These are phyloP conservation scores for Oncorhynchus masou DNA, from an alignment of 2,113 vertebrate genomes.

Conservation along the genomic window DNA sequence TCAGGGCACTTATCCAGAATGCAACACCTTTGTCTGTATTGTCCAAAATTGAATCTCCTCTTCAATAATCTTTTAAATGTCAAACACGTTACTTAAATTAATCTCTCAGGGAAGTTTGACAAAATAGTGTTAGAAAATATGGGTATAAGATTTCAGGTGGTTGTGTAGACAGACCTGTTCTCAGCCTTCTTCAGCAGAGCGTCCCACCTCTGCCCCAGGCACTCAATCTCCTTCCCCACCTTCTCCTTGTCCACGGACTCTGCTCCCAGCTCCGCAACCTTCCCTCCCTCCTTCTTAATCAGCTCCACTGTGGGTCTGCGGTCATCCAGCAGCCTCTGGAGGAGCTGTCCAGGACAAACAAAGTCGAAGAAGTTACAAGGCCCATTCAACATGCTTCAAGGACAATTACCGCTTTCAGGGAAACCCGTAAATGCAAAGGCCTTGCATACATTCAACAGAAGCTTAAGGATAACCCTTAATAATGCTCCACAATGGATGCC, in stretches of 20 bases:
- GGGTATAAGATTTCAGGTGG: constrained; percentile 9
- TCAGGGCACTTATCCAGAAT: no score
- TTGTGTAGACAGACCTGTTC: constrained; percentile 76
- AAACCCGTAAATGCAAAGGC: constrained; percentile 8
- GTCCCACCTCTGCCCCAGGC: constrained; percentile 91
- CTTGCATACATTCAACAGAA: no score
- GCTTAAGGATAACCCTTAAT: no score
- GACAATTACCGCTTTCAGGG: constrained; percentile 5
- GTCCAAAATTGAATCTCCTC: no score
- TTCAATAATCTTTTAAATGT: no score
- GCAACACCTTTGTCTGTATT: no score
- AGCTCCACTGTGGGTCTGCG: constrained; percentile 89
- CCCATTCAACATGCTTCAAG: constrained; percentile 25
- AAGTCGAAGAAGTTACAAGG: constrained; percentile 40
- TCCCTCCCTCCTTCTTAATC: constrained; percentile 92
- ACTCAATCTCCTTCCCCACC: constrained; percentile 85
- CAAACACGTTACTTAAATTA: no score
- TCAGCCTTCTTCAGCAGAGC: constrained; percentile 90
- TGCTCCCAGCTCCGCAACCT: constrained; percentile 83
- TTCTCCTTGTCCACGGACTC: constrained; percentile 89
- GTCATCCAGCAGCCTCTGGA: constrained; percentile 92
- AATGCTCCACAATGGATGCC: constrained; percentile 44
- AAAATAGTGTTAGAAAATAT: no score
- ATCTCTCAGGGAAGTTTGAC: no score
- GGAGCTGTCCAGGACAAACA: constrained; percentile 78